These are phyloP conservation scores for Penelope pileata DNA, from an alignment of 2,113 vertebrate genomes.

Conservation along the genomic window DNA sequence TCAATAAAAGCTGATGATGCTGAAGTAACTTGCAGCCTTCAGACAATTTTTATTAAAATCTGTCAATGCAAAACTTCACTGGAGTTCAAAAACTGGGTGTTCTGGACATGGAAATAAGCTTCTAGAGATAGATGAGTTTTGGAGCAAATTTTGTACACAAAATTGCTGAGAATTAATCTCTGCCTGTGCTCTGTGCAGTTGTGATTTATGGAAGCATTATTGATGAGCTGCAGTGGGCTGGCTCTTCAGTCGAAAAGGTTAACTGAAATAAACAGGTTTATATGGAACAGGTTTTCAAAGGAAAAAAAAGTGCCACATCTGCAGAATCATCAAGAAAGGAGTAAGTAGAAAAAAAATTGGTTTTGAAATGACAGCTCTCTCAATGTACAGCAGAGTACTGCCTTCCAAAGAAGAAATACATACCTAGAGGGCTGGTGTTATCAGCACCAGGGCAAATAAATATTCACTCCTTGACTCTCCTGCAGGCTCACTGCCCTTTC, in stretches of 20 bases:
- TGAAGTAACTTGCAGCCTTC: neutral
- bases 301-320: neutral
- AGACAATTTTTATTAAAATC: neutral
- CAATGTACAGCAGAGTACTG: neutral
- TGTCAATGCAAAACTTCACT: neutral
- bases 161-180: slow-evolving; percentile 33
- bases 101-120: slow-evolving; percentile 3
- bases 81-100: neutral
- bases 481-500: neutral
- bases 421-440: neutral
- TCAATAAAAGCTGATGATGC: neutral
- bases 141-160: slow-evolving; percentile 12
- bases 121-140: slow-evolving; percentile 25
- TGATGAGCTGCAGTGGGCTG: slow-evolving; percentile 1
- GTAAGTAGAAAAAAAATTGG: neutral
- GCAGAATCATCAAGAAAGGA: neutral
- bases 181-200: neutral
- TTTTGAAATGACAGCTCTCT: neutral
- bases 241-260: slow-evolving; percentile 49
- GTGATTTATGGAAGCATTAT: slow-evolving; percentile 8
- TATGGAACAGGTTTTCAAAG: neutral
- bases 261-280: slow-evolving; percentile 23
- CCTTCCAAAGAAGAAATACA: neutral
- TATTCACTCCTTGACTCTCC: neutral
- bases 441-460: neutral